Conservation (phyloP, 2,888 invertebrate species). For the Stenolophus ochropezus region DNA sequence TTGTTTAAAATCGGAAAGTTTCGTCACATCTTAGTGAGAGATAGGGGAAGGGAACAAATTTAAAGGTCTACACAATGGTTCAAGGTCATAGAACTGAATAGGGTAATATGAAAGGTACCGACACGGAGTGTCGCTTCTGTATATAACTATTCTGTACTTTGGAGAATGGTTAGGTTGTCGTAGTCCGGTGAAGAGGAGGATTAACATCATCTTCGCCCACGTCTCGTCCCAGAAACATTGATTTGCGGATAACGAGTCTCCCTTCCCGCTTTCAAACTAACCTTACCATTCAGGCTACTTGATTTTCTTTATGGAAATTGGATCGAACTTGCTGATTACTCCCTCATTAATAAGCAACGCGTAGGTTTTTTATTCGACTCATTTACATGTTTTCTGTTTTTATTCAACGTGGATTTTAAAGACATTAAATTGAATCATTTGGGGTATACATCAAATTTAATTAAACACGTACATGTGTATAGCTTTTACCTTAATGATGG, state of each 20-base stretch:
- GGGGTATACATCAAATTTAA: neutral
- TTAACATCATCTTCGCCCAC: conserved; percentile 29
- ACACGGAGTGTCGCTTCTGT: too few relatives aligned
- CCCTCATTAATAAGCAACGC: neutral
- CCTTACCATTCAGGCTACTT: neutral
- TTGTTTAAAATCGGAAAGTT: too few relatives aligned
- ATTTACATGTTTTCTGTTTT: neutral
- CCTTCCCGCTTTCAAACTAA: neutral
- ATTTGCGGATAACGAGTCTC: conserved; percentile 31
- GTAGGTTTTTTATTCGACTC: neutral
- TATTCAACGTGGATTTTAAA: neutral
- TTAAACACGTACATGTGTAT: neutral
- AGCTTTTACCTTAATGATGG: neutral
- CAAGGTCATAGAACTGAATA: too few relatives aligned
- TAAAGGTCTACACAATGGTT: too few relatives aligned
- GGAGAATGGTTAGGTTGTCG: neutral
- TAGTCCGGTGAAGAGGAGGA: conserved; percentile 8
- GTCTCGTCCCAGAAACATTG: conserved; percentile 41
- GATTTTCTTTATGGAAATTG: conserved; percentile 16
- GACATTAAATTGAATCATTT: neutral
- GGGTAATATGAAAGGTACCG: too few relatives aligned
- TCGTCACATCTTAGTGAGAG: too few relatives aligned
- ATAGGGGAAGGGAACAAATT: too few relatives aligned
- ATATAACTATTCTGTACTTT: too few relatives aligned
- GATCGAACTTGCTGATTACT: neutral